Base-by-base conservation (phyloP, 1,140 invertebrate genomes). In the Drosophila mojavensis region DNA sequence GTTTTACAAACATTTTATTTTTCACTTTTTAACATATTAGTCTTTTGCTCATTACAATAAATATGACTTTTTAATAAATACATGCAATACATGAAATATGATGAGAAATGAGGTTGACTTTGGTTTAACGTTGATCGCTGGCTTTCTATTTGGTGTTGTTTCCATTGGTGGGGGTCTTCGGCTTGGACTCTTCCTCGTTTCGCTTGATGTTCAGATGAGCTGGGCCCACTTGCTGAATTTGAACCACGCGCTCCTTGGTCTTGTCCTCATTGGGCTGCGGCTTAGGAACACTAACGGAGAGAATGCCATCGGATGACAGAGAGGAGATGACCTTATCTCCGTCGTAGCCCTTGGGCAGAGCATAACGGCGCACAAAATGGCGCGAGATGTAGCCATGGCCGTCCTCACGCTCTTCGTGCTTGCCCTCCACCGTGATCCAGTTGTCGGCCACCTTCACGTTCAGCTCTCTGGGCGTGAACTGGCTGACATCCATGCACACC, bases 381-480 rank as follows among this genome's bases (percentile, higher is more conserved):
- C 95, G 58, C 15, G 58, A 33, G 43, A 60, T 60, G 58, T 48
- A 60, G n/a, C 94, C 94, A 85, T 96, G 95, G 33, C 95, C 94
- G 66, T 96, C 95, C 53, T 93, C 76, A 51, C 94, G 94, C 77
- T 96, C 95, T 78, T 96, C 95, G 75, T 96, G 95, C 85, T 95
- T 95, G 1, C 94, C 96, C 84, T 95, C 93, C 1, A 97, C 93
- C 4, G 95, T 92, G 0, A 96, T 93, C 33, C 93, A 93, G 45
- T 95, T 94, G 69, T 96, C 95, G 2, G 95, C 93, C 1, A 95
- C 95, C 89, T 96, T 97, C 1, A 97, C 96, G 13, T 92, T 94
- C 28, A 97, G 94, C 90, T 97, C 96, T 63, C 96, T 95, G 0
- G 96, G 96, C 30, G 94, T 94, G 92, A 94, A 96, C 47, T 96